A percentile compares a stretch with the other conserved stretches of the same genome.
Conservation (phyloP, 2,797 vertebrate genomes). For the Ceyx erithaca region DNA sequence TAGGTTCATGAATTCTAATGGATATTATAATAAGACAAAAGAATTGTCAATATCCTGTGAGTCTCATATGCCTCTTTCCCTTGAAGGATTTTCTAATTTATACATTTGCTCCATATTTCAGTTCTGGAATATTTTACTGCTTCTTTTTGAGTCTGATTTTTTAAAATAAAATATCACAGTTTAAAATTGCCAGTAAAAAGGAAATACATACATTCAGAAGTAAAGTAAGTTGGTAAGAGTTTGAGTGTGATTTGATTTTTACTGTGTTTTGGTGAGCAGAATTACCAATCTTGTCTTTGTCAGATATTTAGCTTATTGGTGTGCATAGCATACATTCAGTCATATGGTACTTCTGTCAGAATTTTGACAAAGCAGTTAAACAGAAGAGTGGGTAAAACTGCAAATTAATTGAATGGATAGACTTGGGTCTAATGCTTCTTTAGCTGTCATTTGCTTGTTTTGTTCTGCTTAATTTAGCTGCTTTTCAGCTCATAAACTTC, state of each 20-base stretch:
- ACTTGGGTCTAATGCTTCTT: constrained; percentile 24
- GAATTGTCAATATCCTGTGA: background rate
- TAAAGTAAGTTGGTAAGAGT: background rate
- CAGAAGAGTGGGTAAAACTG: constrained; percentile 43
- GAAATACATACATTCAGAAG: background rate
- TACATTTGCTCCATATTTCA: background rate
- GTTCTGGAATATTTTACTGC: background rate
- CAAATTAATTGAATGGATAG: constrained; percentile 36
- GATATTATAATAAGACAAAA: background rate
- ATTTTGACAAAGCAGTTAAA: constrained; percentile 46
- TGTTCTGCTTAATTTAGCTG: constrained; percentile 79
- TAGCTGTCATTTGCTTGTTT: constrained; percentile 57
- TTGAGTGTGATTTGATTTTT: background rate
- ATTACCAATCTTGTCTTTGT: background rate
- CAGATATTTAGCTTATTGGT: background rate
- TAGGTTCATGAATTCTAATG: background rate
- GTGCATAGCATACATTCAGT: background rate
- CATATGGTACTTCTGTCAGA: background rate
- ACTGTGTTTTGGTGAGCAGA: background rate
- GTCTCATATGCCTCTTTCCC: background rate
- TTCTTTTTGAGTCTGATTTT: background rate
- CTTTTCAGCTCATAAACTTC: constrained; percentile 70
- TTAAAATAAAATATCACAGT: background rate
- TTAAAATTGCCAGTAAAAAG: background rate
- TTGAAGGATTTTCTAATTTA: background rate